Conservation (phyloP, 2,888 invertebrate species). For the Cistogaster globosa region DNA sequence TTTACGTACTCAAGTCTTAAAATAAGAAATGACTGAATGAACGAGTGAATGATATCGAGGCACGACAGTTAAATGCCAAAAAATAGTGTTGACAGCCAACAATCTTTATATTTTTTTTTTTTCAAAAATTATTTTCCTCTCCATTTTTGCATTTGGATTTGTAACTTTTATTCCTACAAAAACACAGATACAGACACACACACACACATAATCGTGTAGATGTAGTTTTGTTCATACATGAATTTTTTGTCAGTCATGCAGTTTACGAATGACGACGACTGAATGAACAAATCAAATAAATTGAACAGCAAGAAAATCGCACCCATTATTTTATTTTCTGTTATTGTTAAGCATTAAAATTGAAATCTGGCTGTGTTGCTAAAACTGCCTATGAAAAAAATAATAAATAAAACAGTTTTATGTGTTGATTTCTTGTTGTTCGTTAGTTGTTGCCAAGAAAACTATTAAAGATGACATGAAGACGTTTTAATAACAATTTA, state of each 20-base stretch:
- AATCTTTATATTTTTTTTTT: slow-evolving; percentile 45
- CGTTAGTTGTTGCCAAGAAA: slow-evolving; percentile 56
- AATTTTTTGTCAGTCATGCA: slow-evolving; percentile 55
- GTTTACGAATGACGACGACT: slow-evolving; percentile 53
- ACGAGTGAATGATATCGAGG: slow-evolving; percentile 50
- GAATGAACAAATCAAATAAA: slow-evolving; percentile 59
- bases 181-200: not conserved
- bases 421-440: slow-evolving; percentile 35
- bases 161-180: slow-evolving; percentile 35
- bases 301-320: slow-evolving; percentile 51
- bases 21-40: slow-evolving; percentile 49
- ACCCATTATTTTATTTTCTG: slow-evolving; percentile 33
- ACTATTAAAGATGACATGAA: slow-evolving; percentile 65
- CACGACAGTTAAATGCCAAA: slow-evolving; percentile 30
- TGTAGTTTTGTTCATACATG: slow-evolving; percentile 24
- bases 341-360: slow-evolving; percentile 42
- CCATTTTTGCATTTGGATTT: slow-evolving; percentile 29
- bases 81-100: slow-evolving; percentile 68
- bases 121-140: not conserved
- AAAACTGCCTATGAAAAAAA: slow-evolving; percentile 1
- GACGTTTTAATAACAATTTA: slow-evolving; percentile 66
- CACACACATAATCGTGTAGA: not conserved
- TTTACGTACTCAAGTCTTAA: slow-evolving; percentile 42
- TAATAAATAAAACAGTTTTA: not conserved
- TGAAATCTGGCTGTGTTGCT: slow-evolving; percentile 43